phyloP scores from a whole-genome alignment of 1,140 invertebrate species.

The Drosophila eugracilis region DNA sequence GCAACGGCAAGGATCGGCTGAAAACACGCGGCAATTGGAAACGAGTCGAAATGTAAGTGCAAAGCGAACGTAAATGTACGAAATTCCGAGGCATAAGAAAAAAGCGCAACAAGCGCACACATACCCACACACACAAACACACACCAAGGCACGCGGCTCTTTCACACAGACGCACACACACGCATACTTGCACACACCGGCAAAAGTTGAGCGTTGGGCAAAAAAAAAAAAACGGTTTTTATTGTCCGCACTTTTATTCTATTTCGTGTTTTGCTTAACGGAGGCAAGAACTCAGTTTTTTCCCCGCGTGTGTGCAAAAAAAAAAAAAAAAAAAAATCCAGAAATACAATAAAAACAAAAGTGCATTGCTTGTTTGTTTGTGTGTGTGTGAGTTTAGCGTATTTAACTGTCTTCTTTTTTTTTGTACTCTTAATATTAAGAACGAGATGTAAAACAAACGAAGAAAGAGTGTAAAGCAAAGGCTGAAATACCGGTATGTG shows the following conservation, averaged over 20 bases:
- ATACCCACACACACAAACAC: constrained; percentile 29
- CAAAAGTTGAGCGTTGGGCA: constrained; percentile 40
- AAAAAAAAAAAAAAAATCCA: neutral
- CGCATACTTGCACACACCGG: constrained; percentile 38
- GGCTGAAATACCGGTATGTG: constrained; percentile 70
- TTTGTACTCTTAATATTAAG: constrained; percentile 4
- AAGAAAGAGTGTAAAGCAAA: constrained; percentile 47
- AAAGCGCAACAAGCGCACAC: constrained; percentile 52
- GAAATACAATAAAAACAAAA: constrained; percentile 14
- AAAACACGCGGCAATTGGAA: constrained; percentile 13
- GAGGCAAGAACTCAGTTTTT: constrained; percentile 30
- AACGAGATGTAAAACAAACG: constrained; percentile 17
- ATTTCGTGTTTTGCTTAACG: constrained; percentile 41
- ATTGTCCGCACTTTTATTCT: constrained; percentile 33
- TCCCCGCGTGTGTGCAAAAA: constrained; percentile 35
- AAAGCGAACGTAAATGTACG: neutral
- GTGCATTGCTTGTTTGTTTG: constrained; percentile 20
- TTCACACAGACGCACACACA: constrained; percentile 18
- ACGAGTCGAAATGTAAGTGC: constrained; percentile 30
- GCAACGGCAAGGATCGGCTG: neutral
- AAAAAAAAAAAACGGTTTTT: constrained; percentile 24
- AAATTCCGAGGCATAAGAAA: constrained; percentile 44
- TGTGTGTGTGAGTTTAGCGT: constrained; percentile 42
- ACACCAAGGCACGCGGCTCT: constrained; percentile 2
- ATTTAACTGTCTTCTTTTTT: constrained; percentile 18